These are phyloP conservation scores for Pseudomyrmex gracilis DNA, from an alignment of 1,140 invertebrate genomes.

Conservation along the genomic window DNA sequence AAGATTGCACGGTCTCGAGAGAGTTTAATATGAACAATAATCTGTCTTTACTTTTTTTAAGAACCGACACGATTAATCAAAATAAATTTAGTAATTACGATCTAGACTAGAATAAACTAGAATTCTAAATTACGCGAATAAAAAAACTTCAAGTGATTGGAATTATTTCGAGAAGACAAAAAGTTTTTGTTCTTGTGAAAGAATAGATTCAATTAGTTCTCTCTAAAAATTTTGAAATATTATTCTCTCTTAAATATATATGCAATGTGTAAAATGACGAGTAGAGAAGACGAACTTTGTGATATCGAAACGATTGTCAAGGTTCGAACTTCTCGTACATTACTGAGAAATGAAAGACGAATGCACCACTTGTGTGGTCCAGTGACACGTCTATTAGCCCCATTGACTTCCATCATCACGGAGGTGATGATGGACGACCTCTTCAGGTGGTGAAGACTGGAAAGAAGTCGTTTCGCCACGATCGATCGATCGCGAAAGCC, in stretches of 20 bases:
- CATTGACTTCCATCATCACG: conserved; percentile 55
- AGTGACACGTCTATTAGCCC: conserved; percentile 53
- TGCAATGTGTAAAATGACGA: not conserved
- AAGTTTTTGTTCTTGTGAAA: not conserved
- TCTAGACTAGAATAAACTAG: not conserved
- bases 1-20: not conserved
- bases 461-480: conserved; percentile 61
- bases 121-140: not conserved
- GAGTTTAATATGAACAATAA: not conserved
- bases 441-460: conserved; percentile 48
- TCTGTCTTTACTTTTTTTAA: not conserved
- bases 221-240: not conserved
- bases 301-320: not conserved
- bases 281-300: not conserved
- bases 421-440: conserved; percentile 56
- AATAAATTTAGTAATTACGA: not conserved
- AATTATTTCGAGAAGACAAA: too few species aligned
- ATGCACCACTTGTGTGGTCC: conserved; percentile 52
- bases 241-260: not conserved
- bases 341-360: conserved; percentile 24
- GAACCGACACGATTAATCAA: not conserved
- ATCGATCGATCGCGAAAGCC: conserved; percentile 61
- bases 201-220: not conserved
- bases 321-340: not conserved
- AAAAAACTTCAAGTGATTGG: not conserved